Evolutionary conservation across 2,797 vertebrate species (phyloP).

Genomic region (Sciurus vulgaris): DNA sequence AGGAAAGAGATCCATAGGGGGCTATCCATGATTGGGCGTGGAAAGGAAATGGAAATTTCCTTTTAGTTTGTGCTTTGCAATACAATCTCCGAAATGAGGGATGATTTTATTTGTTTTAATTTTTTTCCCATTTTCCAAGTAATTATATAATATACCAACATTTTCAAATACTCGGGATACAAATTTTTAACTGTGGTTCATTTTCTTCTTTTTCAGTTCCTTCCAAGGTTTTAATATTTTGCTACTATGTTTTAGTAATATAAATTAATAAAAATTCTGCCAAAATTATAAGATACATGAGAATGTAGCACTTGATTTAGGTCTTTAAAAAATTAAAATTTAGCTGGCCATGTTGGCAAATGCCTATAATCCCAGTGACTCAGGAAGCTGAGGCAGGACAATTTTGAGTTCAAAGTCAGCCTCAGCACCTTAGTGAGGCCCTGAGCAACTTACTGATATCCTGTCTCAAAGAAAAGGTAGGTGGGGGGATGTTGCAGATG

Average conservation of each 20-base stretch:
- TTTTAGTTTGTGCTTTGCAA: not conserved
- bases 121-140: not conserved
- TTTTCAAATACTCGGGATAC: not conserved
- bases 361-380: no score
- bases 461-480: no score
- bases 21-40: not conserved
- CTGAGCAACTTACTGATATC: no score
- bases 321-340: not conserved
- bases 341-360: no score
- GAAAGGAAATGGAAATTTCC: not conserved
- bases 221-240: not conserved
- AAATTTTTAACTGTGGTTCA: not conserved
- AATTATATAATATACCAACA: not conserved
- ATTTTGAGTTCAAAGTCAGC: no score
- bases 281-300: not conserved
- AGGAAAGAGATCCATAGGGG: not conserved
- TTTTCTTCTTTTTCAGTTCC: not conserved
- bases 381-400: no score
- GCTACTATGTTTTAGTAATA: not conserved
- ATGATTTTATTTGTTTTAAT: not conserved
- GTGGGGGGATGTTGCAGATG: no score
- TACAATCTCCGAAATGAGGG: not conserved
- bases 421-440: no score
- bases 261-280: not conserved
- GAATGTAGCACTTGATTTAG: not conserved